These are phyloP conservation scores for Tigriopus californicus DNA, from an alignment of 2,888 invertebrate genomes.

Conservation along the genomic window DNA sequence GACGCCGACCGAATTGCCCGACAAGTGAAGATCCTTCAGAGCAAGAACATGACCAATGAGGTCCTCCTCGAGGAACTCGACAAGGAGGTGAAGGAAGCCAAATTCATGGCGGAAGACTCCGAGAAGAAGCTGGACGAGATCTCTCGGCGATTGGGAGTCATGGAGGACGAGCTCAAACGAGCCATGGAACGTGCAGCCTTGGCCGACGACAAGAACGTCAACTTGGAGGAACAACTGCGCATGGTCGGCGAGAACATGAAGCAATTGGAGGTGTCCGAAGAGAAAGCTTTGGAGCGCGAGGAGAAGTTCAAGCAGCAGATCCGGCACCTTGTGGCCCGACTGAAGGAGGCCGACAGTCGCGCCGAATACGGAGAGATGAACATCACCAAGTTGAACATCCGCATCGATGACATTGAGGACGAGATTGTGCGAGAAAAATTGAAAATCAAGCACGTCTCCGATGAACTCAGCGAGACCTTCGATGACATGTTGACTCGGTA, in stretches of 20 bases:
- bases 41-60: conserved; percentile 15
- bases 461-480: conserved; percentile 16
- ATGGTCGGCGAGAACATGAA: conserved; percentile 16
- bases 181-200: conserved; percentile 15
- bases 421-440: conserved; percentile 16
- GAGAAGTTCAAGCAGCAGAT: conserved; percentile 14
- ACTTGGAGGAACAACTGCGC: conserved; percentile 12
- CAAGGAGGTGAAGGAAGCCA: conserved; percentile 12
- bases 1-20: conserved; percentile 14
- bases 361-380: conserved; percentile 16
- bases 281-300: conserved; percentile 12
- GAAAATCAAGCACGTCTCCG: conserved; percentile 16
- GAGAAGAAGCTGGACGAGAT: conserved; percentile 15
- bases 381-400: conserved; percentile 15
- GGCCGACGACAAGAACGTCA: conserved; percentile 11
- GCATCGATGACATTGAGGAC: conserved; percentile 15
- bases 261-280: conserved; percentile 14
- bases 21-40: conserved; percentile 12
- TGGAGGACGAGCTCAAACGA: conserved; percentile 15
- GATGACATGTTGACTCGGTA: conserved; percentile 16
- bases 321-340: conserved; percentile 1
- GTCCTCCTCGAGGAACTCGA: conserved; percentile 13
- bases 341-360: conserved; percentile 12
- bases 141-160: conserved; percentile 11
- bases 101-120: conserved; percentile 13